phyloP scores from a whole-genome alignment of 2,113 vertebrate genomes.

The Uria lomvia region DNA sequence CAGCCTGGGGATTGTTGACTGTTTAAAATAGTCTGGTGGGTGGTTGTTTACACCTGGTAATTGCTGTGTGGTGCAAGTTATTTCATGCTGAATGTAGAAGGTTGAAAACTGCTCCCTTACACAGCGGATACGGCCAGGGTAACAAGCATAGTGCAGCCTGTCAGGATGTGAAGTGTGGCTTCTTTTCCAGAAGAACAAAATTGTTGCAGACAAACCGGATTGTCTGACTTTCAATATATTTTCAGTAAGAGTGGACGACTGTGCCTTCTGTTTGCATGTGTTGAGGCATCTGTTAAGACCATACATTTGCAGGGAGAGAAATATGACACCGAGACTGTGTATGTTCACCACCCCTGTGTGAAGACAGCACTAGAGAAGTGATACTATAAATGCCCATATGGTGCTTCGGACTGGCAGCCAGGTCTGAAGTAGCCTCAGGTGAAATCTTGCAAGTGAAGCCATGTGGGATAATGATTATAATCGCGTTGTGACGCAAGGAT shows the following conservation, averaged over 20 bases:
- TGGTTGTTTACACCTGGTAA: background rate
- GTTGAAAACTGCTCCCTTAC: background rate
- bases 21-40: background rate
- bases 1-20: background rate
- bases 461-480: background rate
- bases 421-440: background rate
- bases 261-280: background rate
- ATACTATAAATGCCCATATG: background rate
- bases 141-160: background rate
- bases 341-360: background rate
- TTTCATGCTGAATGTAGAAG: background rate
- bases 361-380: background rate
- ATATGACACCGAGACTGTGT: background rate
- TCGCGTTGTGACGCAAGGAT: background rate
- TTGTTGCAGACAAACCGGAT: fast-evolving
- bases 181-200: background rate
- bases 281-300: background rate
- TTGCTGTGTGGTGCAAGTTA: background rate
- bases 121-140: background rate
- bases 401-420: background rate
- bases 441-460: background rate
- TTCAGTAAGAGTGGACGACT: background rate
- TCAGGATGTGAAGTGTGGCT: background rate
- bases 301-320: background rate
- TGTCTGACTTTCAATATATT: background rate